Conservation (phyloP, 2,113 vertebrate genomes). For the Laterallus jamaicensis region DNA sequence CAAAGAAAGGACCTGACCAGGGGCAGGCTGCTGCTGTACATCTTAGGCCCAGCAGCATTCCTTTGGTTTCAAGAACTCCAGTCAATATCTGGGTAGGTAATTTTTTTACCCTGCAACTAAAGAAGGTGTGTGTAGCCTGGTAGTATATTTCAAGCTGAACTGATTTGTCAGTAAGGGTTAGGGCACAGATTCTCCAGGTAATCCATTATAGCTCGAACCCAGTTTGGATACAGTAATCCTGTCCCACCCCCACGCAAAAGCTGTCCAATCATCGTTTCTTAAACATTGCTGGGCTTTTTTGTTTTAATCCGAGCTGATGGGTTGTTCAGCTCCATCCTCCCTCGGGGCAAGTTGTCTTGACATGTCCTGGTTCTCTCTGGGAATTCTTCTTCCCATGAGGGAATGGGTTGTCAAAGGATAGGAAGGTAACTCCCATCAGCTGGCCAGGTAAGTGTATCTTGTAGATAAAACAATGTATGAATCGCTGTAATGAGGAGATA, state of each 20-base stretch:
- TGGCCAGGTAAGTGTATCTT: neutral
- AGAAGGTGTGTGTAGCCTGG: neutral
- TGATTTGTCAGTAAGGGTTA: neutral
- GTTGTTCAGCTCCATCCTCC: neutral
- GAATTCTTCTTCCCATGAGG: neutral
- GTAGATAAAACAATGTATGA: too few species aligned
- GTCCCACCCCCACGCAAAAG: slow-evolving; percentile 34
- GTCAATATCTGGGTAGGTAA: accelerated
- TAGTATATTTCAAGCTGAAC: neutral
- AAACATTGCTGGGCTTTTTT: neutral
- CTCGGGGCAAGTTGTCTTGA: neutral
- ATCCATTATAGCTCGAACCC: slow-evolving; percentile 24
- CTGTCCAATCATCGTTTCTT: slow-evolving; percentile 25
- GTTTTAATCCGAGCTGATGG: slow-evolving; percentile 1
- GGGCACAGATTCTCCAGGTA: neutral
- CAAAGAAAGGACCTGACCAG: neutral
- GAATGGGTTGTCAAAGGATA: neutral
- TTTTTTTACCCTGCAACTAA: neutral
- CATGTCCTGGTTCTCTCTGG: neutral
- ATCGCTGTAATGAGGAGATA: neutral
- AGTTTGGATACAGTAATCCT: slow-evolving; percentile 46
- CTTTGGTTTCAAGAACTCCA: neutral
- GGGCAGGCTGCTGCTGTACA: accelerated
- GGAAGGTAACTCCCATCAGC: neutral
- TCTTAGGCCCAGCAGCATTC: neutral